Evolutionary conservation across 1,140 invertebrate species (phyloP).

Genomic region (Ruditapes philippinarum): DNA sequence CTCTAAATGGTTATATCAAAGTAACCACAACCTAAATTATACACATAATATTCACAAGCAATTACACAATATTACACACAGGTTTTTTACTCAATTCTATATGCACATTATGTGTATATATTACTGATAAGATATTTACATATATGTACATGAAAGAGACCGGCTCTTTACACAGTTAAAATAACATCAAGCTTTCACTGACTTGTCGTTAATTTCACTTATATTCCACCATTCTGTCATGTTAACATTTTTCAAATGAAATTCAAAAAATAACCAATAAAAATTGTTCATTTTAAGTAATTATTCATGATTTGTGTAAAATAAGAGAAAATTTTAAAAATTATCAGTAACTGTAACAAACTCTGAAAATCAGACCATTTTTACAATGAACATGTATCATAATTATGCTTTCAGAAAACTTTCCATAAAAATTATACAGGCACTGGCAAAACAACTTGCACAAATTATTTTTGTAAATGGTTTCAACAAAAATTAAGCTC

Average conservation of each 20-base stretch:
- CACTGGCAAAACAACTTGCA: too few species aligned
- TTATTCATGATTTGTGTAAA: neutral
- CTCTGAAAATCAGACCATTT: too few species aligned
- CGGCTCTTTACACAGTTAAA: neutral
- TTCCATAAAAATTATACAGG: too few species aligned
- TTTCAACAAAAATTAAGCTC: too few species aligned
- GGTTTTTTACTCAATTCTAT: neutral
- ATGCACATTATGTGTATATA: constrained; percentile 1
- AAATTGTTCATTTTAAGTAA: neutral
- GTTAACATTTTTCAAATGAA: neutral
- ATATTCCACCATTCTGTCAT: neutral
- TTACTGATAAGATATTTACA: neutral
- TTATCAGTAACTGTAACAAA: neutral
- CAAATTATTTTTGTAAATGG: too few species aligned
- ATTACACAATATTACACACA: neutral
- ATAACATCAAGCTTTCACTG: neutral
- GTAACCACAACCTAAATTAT: neutral
- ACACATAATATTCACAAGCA: constrained; percentile 17
- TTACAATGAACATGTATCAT: too few species aligned
- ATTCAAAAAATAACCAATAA: neutral
- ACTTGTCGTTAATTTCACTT: neutral
- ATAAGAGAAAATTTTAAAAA: too few species aligned
- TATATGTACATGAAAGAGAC: constrained; percentile 27
- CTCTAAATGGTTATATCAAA: neutral
- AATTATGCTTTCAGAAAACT: too few species aligned